A percentile compares a stretch with the other conserved stretches of the same genome.
phyloP scores from a whole-genome alignment of 2,113 vertebrate genomes.

The Otis tarda region DNA sequence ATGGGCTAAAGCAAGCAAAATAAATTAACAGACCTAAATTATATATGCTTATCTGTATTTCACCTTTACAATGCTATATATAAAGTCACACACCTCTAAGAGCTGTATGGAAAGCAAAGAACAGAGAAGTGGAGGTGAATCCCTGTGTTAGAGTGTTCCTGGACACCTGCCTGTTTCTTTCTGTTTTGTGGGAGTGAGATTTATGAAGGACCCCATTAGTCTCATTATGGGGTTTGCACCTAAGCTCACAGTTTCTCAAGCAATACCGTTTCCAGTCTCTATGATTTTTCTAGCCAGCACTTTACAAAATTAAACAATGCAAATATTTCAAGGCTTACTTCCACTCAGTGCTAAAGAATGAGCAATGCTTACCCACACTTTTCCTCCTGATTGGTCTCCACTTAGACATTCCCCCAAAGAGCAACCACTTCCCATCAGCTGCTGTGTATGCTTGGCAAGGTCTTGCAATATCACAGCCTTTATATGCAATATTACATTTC shows the following conservation, averaged over 20 bases:
- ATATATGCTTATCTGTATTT: neutral
- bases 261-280: neutral
- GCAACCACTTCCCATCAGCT: neutral
- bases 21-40: neutral
- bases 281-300: neutral
- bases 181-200: neutral
- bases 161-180: neutral
- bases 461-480: neutral
- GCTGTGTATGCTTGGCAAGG: neutral
- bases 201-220: neutral
- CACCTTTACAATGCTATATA: neutral
- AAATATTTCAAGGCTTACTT: neutral
- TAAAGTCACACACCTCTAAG: neutral
- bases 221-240: neutral
- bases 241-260: neutral
- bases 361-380: neutral
- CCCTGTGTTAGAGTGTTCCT: neutral
- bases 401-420: neutral
- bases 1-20: neutral
- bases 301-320: neutral
- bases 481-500: neutral
- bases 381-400: neutral
- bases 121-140: neutral
- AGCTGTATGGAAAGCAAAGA: neutral
- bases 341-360: neutral